Evolutionary conservation across 2,797 vertebrate genomes (phyloP).

Genomic region (Pseudochromis fuscus): DNA sequence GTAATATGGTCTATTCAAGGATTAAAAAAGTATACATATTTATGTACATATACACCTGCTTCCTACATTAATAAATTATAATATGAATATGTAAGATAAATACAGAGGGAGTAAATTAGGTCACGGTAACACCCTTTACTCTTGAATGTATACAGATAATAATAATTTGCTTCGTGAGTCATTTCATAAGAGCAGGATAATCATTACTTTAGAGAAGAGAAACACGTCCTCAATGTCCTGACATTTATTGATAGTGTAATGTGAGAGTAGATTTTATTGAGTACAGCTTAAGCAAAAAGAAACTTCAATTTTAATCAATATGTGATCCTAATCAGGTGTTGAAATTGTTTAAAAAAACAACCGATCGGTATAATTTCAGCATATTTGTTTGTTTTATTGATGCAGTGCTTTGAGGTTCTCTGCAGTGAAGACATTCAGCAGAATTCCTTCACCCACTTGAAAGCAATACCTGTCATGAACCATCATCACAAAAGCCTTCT

Average conservation of each 20-base stretch:
- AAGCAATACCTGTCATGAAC: slow-evolving; percentile 83
- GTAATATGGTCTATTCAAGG: slow-evolving; percentile 14
- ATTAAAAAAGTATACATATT: slow-evolving; percentile 4
- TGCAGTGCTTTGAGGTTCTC: slow-evolving; percentile 43
- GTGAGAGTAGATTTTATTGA: slow-evolving; percentile 57
- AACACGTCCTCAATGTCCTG: slow-evolving; percentile 45
- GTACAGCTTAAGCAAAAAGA: slow-evolving; percentile 39
- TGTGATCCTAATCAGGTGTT: slow-evolving; percentile 26
- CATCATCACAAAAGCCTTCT: slow-evolving; percentile 85
- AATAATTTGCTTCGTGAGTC: slow-evolving; percentile 36
- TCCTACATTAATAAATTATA: slow-evolving; percentile 9
- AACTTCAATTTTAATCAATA: slow-evolving; percentile 48
- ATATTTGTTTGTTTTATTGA: slow-evolving; percentile 25
- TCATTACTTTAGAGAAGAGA: slow-evolving; percentile 46
- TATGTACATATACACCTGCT: slow-evolving; percentile 12
- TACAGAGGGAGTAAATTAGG: slow-evolving; percentile 29
- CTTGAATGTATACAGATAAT: slow-evolving; percentile 30
- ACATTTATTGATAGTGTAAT: slow-evolving; percentile 63
- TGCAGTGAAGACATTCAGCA: slow-evolving; percentile 60
- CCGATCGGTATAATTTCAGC: slow-evolving; percentile 13
- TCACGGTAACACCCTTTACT: slow-evolving; percentile 28
- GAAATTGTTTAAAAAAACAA: slow-evolving; percentile 15
- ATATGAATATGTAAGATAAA: slow-evolving; percentile 27
- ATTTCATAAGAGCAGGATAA: slow-evolving; percentile 41
- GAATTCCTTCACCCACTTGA: slow-evolving; percentile 75